Conservation (phyloP, 2,888 invertebrate genomes). For the Volucella bombylans region DNA sequence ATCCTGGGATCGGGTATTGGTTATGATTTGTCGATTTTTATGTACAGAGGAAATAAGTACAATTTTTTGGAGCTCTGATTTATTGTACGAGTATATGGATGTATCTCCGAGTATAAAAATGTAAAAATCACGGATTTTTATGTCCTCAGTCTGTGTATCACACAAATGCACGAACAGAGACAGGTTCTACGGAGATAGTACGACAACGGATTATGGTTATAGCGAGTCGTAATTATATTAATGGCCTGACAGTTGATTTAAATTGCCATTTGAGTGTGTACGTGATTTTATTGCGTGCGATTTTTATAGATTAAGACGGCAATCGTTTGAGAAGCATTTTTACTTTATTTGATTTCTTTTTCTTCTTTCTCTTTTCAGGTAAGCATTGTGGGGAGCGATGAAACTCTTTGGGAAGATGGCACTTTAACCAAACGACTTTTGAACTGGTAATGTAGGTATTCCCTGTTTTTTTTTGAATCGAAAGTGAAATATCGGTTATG, state of each 20-base stretch:
- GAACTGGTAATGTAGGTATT: too few species aligned
- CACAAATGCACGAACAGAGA: neutral
- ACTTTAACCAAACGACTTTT: too few species aligned
- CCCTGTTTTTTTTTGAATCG: too few species aligned
- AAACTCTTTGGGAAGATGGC: neutral
- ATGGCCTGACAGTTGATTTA: constrained; percentile 45
- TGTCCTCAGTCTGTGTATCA: neutral
- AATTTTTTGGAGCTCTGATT: constrained; percentile 21
- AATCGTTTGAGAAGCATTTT: neutral
- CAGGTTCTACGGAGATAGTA: neutral
- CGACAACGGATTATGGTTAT: constrained; percentile 23
- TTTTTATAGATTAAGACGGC: constrained; percentile 19
- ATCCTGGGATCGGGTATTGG: neutral
- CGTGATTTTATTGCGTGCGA: constrained; percentile 29
- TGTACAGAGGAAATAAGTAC: constrained; percentile 8
- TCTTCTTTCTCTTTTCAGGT: constrained; percentile 38
- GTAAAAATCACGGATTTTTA: constrained; percentile 20
- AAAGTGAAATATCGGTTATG: too few species aligned
- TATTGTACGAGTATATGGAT: too few species aligned
- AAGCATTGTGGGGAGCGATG: constrained; percentile 8
- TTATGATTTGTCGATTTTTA: constrained; percentile 59
- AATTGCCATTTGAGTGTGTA: constrained; percentile 26
- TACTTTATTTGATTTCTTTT: constrained; percentile 18
- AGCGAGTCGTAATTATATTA: constrained; percentile 30
- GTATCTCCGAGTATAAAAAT: constrained; percentile 1